Conservation (phyloP, 1,140 invertebrate genomes). For the Drosophila baimaii region DNA sequence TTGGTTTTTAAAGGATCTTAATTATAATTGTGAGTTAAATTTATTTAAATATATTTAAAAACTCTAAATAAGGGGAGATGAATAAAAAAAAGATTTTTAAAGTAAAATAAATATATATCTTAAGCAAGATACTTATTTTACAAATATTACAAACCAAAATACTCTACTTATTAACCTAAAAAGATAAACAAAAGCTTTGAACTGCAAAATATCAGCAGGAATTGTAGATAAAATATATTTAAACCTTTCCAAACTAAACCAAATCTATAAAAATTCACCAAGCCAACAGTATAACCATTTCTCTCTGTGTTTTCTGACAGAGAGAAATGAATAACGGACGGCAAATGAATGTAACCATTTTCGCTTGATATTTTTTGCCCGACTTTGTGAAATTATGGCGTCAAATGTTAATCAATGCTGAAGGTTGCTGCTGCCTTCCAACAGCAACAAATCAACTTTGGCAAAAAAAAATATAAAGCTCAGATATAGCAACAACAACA, state of each 20-base stretch:
- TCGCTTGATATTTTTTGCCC: slow-evolving; percentile 61
- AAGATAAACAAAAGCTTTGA: background rate
- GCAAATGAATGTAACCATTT: slow-evolving; percentile 33
- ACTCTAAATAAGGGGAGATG: background rate
- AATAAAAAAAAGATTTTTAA: too few relatives aligned
- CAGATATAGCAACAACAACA: slow-evolving; percentile 6
- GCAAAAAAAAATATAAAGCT: slow-evolving; percentile 24
- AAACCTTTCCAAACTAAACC: background rate
- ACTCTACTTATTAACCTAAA: background rate
- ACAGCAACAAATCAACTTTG: slow-evolving; percentile 54
- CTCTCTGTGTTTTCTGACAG: background rate
- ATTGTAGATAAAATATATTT: background rate
- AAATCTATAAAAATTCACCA: background rate
- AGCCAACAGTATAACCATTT: background rate
- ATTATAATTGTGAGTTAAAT: background rate
- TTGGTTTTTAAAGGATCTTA: background rate
- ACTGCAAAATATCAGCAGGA: background rate
- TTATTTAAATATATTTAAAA: background rate
- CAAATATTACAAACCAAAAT: too few relatives aligned
- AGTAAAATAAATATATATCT: too few relatives aligned
- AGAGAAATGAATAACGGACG: slow-evolving; percentile 20
- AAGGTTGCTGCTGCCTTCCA: slow-evolving; percentile 67
- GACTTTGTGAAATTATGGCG: slow-evolving; percentile 79
- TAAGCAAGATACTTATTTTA: too few relatives aligned
- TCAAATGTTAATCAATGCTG: slow-evolving; percentile 81